Conservation (phyloP, 2,888 invertebrate species). For the Catocala sponsa region DNA sequence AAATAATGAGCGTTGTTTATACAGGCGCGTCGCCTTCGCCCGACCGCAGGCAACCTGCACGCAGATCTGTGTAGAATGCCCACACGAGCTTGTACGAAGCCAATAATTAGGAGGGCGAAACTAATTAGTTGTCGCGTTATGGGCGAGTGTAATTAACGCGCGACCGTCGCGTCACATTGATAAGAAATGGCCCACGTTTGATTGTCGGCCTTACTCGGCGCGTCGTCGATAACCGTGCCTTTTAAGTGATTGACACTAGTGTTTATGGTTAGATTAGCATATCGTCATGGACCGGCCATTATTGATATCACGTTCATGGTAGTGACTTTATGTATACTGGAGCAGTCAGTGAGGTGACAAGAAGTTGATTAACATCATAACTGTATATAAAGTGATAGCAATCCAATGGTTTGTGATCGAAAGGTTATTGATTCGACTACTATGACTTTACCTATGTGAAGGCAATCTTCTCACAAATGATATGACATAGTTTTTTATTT, state of each 20-base stretch:
- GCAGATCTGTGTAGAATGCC: background rate
- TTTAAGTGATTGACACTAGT: background rate
- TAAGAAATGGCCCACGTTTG: background rate
- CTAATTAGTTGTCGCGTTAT: slow-evolving; percentile 6
- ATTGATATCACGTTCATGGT: background rate
- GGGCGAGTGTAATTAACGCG: slow-evolving; percentile 7
- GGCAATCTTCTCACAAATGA: too few species aligned
- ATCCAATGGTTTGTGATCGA: too few species aligned
- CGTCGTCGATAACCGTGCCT: background rate
- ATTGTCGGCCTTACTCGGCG: slow-evolving; percentile 9
- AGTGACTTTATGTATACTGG: background rate
- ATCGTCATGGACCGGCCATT: slow-evolving; percentile 3
- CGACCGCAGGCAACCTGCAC: background rate
- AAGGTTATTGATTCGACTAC: too few species aligned
- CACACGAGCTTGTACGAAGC: background rate
- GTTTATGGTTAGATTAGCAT: slow-evolving; percentile 5
- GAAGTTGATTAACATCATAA: too few species aligned
- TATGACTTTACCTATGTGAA: too few species aligned
- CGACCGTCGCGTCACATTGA: background rate
- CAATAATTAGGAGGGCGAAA: background rate
- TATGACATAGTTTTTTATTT: too few species aligned
- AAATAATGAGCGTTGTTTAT: slow-evolving; percentile 69
- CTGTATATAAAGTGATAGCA: too few species aligned
- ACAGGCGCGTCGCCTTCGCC: slow-evolving; percentile 28
- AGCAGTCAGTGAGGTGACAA: background rate